Conservation (phyloP, 2,888 invertebrate genomes). For the Drosophila sordidapex region DNA sequence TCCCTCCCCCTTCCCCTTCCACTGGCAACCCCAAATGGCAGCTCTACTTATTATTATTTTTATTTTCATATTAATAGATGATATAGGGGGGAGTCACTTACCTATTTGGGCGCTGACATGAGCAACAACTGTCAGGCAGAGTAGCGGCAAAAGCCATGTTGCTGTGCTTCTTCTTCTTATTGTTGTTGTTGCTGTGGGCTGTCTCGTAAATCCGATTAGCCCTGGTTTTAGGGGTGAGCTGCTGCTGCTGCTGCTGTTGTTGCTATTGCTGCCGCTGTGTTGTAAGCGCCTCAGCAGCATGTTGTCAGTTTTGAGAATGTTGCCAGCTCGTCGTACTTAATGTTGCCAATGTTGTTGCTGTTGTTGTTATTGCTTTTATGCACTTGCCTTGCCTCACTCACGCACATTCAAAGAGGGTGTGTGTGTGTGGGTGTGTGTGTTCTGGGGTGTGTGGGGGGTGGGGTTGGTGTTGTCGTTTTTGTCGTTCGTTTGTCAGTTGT, state of each 20-base stretch:
- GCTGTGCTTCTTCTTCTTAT: constrained; percentile 41
- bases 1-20: not conserved
- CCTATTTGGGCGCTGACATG: constrained; percentile 77
- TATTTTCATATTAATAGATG: constrained; percentile 13
- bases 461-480: constrained; percentile 17
- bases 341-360: constrained; percentile 57
- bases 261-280: constrained; percentile 52
- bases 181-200: constrained; percentile 39
- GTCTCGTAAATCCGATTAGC: constrained; percentile 80
- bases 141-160: constrained; percentile 70
- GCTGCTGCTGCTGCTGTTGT: not conserved
- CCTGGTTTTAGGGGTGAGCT: constrained; percentile 35
- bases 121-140: constrained; percentile 76
- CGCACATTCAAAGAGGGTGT: constrained; percentile 46
- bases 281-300: constrained; percentile 68
- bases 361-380: constrained; percentile 41
- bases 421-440: constrained; percentile 6
- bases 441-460: constrained; percentile 26
- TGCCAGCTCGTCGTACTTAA: constrained; percentile 49
- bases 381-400: constrained; percentile 38
- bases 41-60: constrained; percentile 25
- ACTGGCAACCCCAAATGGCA: not conserved
- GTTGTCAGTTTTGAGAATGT: constrained; percentile 54
- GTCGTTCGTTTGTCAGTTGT: constrained; percentile 37
- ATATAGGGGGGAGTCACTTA: constrained; percentile 59